Evolutionary conservation across 2,888 invertebrate genomes (phyloP).

Genomic region (Artemia sinica): DNA sequence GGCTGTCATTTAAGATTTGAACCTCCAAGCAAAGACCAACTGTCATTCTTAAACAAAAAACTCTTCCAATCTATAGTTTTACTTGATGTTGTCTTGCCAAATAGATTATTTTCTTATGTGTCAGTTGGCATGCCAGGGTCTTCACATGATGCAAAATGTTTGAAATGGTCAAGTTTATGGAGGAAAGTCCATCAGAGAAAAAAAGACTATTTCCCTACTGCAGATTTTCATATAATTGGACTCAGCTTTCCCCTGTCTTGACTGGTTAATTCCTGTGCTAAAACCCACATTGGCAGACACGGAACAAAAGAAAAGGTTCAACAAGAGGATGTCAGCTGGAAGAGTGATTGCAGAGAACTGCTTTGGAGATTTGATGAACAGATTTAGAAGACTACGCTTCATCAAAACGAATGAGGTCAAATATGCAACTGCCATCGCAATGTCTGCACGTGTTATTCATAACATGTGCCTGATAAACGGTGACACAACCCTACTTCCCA

Average conservation of each 20-base stretch:
- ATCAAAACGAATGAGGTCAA: too few relatives aligned
- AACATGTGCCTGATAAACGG: neutral
- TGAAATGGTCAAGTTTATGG: neutral
- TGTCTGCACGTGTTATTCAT: neutral
- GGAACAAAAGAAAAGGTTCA: neutral
- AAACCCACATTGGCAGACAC: neutral
- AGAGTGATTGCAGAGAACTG: neutral
- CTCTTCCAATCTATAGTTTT: neutral
- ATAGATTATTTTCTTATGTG: slow-evolving; percentile 2
- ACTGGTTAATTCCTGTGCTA: slow-evolving; percentile 7
- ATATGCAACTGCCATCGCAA: neutral
- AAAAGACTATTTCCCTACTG: neutral
- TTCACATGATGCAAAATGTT: too few relatives aligned
- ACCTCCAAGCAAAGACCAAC: too few relatives aligned
- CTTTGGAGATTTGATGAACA: neutral
- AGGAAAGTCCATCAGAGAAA: slow-evolving; percentile 5
- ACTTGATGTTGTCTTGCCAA: neutral
- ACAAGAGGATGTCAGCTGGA: neutral
- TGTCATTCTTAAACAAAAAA: neutral
- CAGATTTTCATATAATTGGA: slow-evolving; percentile 1
- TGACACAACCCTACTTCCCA: neutral
- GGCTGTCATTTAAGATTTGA: too few relatives aligned
- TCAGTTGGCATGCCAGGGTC: neutral
- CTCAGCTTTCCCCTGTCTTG: neutral
- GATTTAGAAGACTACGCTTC: too few relatives aligned